Percentiles rank a stretch among this genome's conserved stretches.
phyloP scores from a whole-genome alignment of 2,113 vertebrate species.

The Saguinus imperator region DNA sequence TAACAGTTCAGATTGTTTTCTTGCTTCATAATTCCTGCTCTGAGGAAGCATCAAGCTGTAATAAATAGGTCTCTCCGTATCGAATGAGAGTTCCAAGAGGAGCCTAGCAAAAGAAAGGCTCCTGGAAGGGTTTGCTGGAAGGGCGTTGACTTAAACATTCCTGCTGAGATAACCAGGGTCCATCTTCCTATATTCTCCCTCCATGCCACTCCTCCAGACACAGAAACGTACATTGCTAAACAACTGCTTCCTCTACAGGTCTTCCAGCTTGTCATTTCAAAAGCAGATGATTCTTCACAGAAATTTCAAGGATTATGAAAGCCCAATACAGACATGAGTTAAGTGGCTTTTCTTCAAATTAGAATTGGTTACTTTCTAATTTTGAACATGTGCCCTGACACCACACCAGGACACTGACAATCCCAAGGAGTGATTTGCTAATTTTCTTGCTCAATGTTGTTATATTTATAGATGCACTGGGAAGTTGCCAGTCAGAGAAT shows the following conservation, averaged over 20 bases:
- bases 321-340: neutral
- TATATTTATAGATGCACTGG: neutral
- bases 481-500: neutral
- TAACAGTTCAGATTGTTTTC: conserved; percentile 47
- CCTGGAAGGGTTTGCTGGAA: neutral
- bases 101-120: neutral
- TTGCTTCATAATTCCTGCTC: conserved; percentile 48
- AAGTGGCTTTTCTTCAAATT: neutral
- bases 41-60: conserved; percentile 14
- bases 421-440: neutral
- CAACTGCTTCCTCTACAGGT: neutral
- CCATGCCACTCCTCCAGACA: neutral
- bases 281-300: conserved; percentile 18
- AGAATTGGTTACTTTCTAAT: neutral
- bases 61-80: neutral
- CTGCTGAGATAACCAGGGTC: neutral
- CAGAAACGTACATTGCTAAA: neutral
- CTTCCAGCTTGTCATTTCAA: neutral
- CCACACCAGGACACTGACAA: neutral
- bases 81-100: neutral
- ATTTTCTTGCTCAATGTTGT: neutral
- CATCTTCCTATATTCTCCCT: neutral
- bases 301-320: neutral
- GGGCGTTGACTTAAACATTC: neutral
- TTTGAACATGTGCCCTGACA: neutral